A percentile compares a stretch with the other conserved stretches of the same genome.
Evolutionary conservation across 2,888 invertebrate genomes (phyloP).

Genomic region (Heliconius erato): DNA sequence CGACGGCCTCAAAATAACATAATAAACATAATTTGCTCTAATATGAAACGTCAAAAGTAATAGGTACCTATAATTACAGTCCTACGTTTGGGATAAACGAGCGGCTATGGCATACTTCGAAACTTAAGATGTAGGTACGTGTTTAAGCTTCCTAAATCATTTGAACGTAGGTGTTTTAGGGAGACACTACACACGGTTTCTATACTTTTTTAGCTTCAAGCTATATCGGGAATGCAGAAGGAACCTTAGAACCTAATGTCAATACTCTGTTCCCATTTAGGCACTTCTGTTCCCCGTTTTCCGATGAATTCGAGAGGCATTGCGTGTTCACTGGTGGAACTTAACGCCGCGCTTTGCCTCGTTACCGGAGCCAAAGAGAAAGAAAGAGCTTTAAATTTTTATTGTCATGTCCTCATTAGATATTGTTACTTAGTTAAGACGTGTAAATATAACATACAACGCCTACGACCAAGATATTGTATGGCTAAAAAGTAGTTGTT

Average conservation of each 20-base stretch:
- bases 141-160: slow-evolving; percentile 46
- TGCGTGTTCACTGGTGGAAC: too few species aligned
- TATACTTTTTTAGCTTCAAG: not conserved
- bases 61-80: slow-evolving; percentile 8
- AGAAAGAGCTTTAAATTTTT: not conserved
- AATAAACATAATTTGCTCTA: slow-evolving; percentile 1
- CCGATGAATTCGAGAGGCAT: too few species aligned
- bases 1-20: too few species aligned
- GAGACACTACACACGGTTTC: not conserved
- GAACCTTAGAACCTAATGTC: too few species aligned
- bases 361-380: too few species aligned
- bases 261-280: too few species aligned
- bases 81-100: slow-evolving; percentile 21
- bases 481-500: not conserved
- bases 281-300: too few species aligned
- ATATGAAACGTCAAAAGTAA: slow-evolving; percentile 21
- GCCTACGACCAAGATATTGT: not conserved
- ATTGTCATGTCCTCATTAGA: not conserved
- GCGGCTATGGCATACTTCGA: slow-evolving; percentile 31
- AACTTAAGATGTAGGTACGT: slow-evolving; percentile 40
- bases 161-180: slow-evolving; percentile 38
- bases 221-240: too few species aligned
- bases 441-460: not conserved
- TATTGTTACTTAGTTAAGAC: not conserved
- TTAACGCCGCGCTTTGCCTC: too few species aligned